These are phyloP conservation scores for Labeo catla DNA, from an alignment of 2,113 vertebrate genomes.

Conservation along the genomic window DNA sequence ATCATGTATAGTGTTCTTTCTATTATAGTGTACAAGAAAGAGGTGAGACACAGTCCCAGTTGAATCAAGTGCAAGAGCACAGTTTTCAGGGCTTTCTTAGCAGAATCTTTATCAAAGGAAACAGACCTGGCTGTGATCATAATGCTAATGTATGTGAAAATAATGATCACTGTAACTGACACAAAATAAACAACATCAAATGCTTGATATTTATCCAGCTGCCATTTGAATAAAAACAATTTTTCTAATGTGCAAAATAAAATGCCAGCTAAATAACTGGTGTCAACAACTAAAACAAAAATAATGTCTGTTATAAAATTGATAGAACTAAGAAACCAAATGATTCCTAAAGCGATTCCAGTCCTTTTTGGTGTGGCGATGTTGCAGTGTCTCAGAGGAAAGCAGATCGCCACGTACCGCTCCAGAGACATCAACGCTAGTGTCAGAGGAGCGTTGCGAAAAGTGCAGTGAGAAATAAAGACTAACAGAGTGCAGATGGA, in stretches of 20 bases:
- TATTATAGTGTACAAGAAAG: constrained; percentile 53
- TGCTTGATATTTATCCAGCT: constrained; percentile 48
- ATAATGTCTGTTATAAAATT: constrained; percentile 52
- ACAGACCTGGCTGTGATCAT: constrained; percentile 65
- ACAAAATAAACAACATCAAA: constrained; percentile 60
- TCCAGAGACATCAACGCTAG: constrained; percentile 72
- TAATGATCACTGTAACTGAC: constrained; percentile 48
- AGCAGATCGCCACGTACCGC: constrained; percentile 70
- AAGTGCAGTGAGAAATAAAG: constrained; percentile 17
- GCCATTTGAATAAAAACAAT: constrained; percentile 56
- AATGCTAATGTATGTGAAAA: constrained; percentile 65
- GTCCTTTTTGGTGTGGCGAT: constrained; percentile 66
- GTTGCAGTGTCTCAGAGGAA: constrained; percentile 65
- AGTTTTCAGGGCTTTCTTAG: constrained; percentile 63
- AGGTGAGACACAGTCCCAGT: constrained; percentile 63
- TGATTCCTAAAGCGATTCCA: constrained; percentile 25
- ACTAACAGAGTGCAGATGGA: constrained; percentile 38
- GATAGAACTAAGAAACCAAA: constrained; percentile 59
- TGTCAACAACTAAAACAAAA: constrained; percentile 1
- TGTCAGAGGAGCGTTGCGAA: constrained; percentile 61
- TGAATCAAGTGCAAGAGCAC: constrained; percentile 69
- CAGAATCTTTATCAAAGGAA: constrained; percentile 61
- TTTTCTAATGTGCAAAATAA: constrained; percentile 42
- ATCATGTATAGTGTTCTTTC: constrained; percentile 30
- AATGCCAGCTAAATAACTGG: constrained; percentile 10